Base-by-base conservation (phyloP, 2,797 vertebrate species). In the Acanthurus tractus region DNA sequence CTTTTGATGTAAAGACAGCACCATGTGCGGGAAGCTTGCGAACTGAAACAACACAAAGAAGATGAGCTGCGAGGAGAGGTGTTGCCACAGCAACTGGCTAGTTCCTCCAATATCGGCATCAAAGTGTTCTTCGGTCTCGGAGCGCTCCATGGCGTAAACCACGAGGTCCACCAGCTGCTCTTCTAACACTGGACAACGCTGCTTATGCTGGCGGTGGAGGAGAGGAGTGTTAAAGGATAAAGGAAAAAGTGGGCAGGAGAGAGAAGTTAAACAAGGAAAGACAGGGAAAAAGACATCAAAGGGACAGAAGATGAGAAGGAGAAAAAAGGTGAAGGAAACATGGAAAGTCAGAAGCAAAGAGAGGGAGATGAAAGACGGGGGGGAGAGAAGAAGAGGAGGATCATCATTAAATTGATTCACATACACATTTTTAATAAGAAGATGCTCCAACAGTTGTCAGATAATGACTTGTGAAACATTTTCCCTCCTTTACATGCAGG, bases 31-130 rank as follows among this genome's bases (percentile, higher is more conserved):
- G 92, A 99, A 99, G 94, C 98, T 99, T 59, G 98, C 98, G 85
- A 99, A 99, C 93, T 99, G 98, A 96, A 99, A 99, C 87, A 99
- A 96, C 90, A 99, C 98, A 91, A 99, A 99, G 96, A 99, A 99
- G 96, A 99, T 99, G 93, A 99, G 98, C 95, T 99, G 98, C 76
- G 98, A 99, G 76, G 98, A 99, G 66, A 99, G 97, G 94, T 99
- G 98, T 93, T 99, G 98, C 98, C 98, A 99, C 84, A 99, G 94
- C 88, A 99, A 91, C 86, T 99, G 98, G 93, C 98, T 99, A 44
- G 98, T 99, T 76, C 98, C 98, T 58, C 98, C 98, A 18, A 99
- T 96, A 50, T 99, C 98, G 14, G 92, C 92, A 12, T 94, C 93
- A 54, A 93, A 98, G 93, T 99, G 98, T 83, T 99, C 98, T 92